Conservation (phyloP, 2,113 vertebrate genomes). For the Columbina picui region DNA sequence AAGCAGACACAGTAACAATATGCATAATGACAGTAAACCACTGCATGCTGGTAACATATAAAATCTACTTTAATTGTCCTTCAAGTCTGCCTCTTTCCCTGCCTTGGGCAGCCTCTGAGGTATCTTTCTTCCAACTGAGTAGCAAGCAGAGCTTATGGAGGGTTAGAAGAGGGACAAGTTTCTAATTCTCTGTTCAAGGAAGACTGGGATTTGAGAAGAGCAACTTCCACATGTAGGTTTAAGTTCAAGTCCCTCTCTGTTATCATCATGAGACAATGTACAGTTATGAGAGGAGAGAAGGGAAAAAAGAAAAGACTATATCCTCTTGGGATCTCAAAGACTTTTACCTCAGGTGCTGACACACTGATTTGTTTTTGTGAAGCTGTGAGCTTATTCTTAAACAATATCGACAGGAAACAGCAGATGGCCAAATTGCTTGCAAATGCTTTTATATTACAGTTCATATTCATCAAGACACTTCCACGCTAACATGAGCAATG, state of each 20-base stretch:
- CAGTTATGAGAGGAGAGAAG: not conserved
- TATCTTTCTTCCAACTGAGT: not conserved
- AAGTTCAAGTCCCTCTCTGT: not conserved
- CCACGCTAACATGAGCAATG: constrained; percentile 60
- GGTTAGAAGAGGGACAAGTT: not conserved
- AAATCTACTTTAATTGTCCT: not conserved
- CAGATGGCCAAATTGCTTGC: constrained; percentile 69
- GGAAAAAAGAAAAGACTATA: accelerated
- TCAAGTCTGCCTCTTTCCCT: not conserved
- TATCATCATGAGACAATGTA: not conserved
- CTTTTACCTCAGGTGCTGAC: constrained; percentile 31
- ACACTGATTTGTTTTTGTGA: not conserved
- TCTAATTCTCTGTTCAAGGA: not conserved
- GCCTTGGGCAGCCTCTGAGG: not conserved
- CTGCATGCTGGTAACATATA: not conserved
- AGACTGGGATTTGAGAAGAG: not conserved
- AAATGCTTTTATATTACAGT: constrained; percentile 65
- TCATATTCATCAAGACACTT: constrained; percentile 62
- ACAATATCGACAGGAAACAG: constrained; percentile 32
- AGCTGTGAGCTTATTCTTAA: constrained; percentile 38
- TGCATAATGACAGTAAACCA: not conserved
- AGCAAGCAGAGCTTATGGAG: not conserved
- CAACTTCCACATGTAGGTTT: not conserved
- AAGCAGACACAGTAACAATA: not conserved
- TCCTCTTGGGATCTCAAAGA: not conserved